phyloP scores from a whole-genome alignment of 2,888 invertebrate genomes.

The Drosophila subsilvestris region DNA sequence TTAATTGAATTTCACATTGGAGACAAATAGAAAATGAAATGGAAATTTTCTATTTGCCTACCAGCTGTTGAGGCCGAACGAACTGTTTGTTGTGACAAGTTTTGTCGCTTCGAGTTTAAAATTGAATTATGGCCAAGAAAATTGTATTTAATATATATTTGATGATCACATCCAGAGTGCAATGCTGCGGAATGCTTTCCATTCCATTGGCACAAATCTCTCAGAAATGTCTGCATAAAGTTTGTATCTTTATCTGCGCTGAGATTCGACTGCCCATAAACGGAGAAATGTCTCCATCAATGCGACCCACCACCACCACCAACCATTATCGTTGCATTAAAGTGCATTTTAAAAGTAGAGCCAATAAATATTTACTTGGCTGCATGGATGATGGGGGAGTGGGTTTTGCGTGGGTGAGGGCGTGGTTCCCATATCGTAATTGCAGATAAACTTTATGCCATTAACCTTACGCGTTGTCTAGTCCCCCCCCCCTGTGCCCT shows the following conservation, averaged over 20 bases:
- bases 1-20: slow-evolving; percentile 72
- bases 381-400: slow-evolving; percentile 10
- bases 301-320: too few relatives aligned
- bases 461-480: slow-evolving; percentile 72
- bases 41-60: slow-evolving; percentile 40
- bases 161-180: slow-evolving; percentile 4
- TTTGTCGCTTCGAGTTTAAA: slow-evolving; percentile 40
- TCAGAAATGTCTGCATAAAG: not conserved
- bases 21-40: slow-evolving; percentile 71
- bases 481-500: slow-evolving; percentile 24
- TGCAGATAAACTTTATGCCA: slow-evolving; percentile 79
- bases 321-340: slow-evolving; percentile 54
- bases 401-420: slow-evolving; percentile 58
- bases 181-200: not conserved
- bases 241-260: not conserved
- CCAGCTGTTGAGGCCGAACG: slow-evolving; percentile 24
- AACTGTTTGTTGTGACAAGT: slow-evolving; percentile 72
- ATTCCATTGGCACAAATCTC: not conserved
- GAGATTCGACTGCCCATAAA: slow-evolving; percentile 17
- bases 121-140: slow-evolving; percentile 63
- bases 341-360: slow-evolving; percentile 73
- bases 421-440: slow-evolving; percentile 69
- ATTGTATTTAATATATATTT: slow-evolving; percentile 50
- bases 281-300: slow-evolving; percentile 27
- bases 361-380: slow-evolving; percentile 70